Percentiles rank a stretch among this genome's conserved stretches.
Conservation (phyloP, 1,140 invertebrate genomes). For the Stenopsyche tienmushanensis region DNA sequence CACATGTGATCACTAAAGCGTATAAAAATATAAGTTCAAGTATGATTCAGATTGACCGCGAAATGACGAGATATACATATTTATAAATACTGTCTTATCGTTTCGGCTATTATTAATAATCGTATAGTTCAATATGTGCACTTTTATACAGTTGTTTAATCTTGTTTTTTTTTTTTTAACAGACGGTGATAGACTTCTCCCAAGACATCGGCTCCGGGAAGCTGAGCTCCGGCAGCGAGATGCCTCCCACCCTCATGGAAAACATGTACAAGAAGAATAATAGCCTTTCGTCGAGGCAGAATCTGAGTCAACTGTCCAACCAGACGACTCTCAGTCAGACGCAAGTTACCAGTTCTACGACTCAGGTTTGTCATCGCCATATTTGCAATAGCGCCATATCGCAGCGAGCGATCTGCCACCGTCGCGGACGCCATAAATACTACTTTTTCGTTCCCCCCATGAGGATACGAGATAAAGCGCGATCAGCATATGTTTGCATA, state of each 20-base stretch:
- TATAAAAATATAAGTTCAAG: no score
- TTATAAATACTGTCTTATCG: no score
- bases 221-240: constrained; percentile 46
- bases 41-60: background rate
- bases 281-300: constrained; percentile 48
- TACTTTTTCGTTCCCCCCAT: background rate
- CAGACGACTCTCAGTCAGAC: constrained; percentile 39
- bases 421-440: background rate
- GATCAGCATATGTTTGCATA: no score
- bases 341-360: constrained; percentile 55
- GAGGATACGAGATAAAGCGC: no score
- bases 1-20: no score
- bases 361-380: constrained; percentile 46
- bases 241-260: constrained; percentile 54
- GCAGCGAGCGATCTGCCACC: no score
- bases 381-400: background rate
- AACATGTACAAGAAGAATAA: constrained; percentile 54
- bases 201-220: constrained; percentile 4
- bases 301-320: constrained; percentile 35
- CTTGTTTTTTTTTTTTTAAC: constrained; percentile 2
- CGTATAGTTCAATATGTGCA: background rate
- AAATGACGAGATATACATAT: background rate
- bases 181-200: constrained; percentile 45
- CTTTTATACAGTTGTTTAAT: background rate
- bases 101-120: no score